Percentiles rank a stretch among this genome's conserved stretches.
Evolutionary conservation across 2,888 invertebrate genomes (phyloP).

Genomic region (Tinea pellionella): DNA sequence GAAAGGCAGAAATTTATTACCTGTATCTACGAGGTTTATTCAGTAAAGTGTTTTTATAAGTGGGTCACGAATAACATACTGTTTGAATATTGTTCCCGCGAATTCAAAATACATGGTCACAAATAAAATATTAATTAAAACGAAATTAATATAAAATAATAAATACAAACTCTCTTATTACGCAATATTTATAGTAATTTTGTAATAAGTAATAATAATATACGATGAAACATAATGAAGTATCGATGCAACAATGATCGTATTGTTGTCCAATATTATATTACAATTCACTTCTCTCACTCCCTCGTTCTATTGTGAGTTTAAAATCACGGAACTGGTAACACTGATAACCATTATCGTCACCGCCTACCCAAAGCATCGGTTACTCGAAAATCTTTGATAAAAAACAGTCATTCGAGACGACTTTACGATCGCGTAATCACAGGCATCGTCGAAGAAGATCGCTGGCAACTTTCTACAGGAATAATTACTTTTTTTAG

Average conservation of each 20-base stretch:
- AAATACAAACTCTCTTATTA: not conserved
- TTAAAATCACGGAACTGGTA: conserved; percentile 6
- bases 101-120: no score
- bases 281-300: not conserved
- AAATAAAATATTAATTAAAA: not conserved
- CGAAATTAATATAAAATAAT: not conserved
- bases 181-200: not conserved
- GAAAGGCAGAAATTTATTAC: conserved; percentile 36
- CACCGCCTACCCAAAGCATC: conserved; percentile 17
- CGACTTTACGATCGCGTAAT: conserved; percentile 41
- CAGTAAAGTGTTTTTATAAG: conserved; percentile 43
- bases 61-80: conserved; percentile 22
- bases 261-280: not conserved
- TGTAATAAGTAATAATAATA: not conserved
- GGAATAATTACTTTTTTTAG: conserved; percentile 36
- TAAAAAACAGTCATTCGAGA: conserved; percentile 34
- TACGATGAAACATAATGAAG: not conserved
- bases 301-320: conserved; percentile 4
- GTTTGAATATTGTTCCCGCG: conserved; percentile 9
- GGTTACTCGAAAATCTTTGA: conserved; percentile 28
- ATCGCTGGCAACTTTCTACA: conserved; percentile 28
- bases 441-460: conserved; percentile 25
- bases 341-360: conserved; percentile 12
- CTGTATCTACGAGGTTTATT: conserved; percentile 29
- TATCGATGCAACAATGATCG: not conserved